Conservation (phyloP, 2,113 vertebrate species). For the Nymphicus hollandicus region DNA sequence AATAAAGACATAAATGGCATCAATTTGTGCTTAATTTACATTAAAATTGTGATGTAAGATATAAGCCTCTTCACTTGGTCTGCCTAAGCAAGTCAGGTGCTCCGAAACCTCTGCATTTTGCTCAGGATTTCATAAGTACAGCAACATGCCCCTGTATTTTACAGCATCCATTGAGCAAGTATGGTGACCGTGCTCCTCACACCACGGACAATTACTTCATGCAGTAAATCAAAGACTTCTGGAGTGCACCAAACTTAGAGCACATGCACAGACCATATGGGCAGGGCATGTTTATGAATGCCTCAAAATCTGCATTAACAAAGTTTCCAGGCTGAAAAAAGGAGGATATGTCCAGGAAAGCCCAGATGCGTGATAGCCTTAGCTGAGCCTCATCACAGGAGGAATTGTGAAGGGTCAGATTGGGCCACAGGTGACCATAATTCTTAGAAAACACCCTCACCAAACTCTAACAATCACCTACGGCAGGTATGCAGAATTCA, state of each 20-base stretch:
- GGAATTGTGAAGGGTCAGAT: not conserved
- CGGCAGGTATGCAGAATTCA: not conserved
- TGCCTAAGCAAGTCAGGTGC: not conserved
- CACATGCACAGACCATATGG: conserved; percentile 31
- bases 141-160: not conserved
- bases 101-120: not conserved
- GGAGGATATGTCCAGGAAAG: not conserved
- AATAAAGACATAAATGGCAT: not conserved
- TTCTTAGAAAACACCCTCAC: not conserved
- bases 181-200: not conserved
- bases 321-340: not conserved
- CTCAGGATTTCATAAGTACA: not conserved
- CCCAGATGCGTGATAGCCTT: not conserved
- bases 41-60: not conserved
- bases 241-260: not conserved
- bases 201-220: not conserved
- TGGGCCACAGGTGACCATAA: not conserved
- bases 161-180: not conserved
- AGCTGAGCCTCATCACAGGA: not conserved
- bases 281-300: not conserved
- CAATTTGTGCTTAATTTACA: not conserved
- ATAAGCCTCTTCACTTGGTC: not conserved
- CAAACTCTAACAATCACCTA: not conserved
- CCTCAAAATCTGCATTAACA: not conserved
- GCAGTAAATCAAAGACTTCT: conserved; percentile 27